A percentile compares a stretch with the other conserved stretches of the same genome.
Evolutionary conservation across 2,888 invertebrate genomes (phyloP).

Genomic region (Andrena fulva): DNA sequence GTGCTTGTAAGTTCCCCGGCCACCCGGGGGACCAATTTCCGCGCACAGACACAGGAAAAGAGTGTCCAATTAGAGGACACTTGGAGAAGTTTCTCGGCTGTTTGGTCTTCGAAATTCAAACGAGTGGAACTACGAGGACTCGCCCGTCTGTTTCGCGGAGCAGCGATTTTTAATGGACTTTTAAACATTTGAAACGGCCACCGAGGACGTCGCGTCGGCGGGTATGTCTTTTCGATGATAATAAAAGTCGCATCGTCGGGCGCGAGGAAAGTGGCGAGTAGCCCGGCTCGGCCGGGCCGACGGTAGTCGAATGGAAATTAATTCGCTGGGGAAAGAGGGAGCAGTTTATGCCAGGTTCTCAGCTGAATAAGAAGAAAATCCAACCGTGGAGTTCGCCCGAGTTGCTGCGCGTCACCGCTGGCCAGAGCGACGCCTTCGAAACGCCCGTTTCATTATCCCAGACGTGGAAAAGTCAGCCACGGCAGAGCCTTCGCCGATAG

Average conservation of each 20-base stretch:
- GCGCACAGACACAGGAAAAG: conserved; percentile 2
- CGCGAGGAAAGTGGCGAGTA: background rate
- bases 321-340: conserved; percentile 67
- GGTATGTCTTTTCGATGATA: background rate
- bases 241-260: background rate
- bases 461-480: conserved; percentile 13
- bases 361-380: conserved; percentile 55
- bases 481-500: conserved; percentile 11
- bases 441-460: conserved; percentile 46
- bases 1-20: background rate
- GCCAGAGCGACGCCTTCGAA: conserved; percentile 38
- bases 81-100: conserved; percentile 23
- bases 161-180: conserved; percentile 4
- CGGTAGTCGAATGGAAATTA: conserved; percentile 67
- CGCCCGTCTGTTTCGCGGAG: background rate
- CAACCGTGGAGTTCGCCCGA: conserved; percentile 55
- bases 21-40: conserved; percentile 5
- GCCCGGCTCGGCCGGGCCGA: conserved; percentile 16
- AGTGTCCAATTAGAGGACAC: conserved; percentile 41
- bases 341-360: conserved; percentile 65
- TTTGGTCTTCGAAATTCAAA: conserved; percentile 44
- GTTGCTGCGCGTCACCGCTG: conserved; percentile 34
- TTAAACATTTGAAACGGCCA: conserved; percentile 2
- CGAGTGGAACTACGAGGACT: background rate
- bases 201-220: background rate